Base-by-base conservation (phyloP, 2,888 invertebrate species). In the Dioctria rufipes region DNA sequence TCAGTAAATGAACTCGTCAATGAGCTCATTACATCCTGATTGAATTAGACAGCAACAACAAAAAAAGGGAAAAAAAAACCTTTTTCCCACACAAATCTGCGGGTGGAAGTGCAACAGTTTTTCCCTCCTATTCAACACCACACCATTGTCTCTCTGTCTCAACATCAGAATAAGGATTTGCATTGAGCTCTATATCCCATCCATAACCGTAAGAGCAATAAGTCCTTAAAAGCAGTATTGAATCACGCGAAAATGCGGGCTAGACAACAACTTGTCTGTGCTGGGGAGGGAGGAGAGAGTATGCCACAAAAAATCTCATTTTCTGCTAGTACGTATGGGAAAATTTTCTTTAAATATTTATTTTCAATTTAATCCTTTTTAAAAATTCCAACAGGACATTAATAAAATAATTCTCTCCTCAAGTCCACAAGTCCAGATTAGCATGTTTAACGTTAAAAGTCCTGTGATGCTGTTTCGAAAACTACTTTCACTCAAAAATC, bases 101-200 rank as follows among this genome's bases (percentile, higher is more conserved):
- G 78, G 78, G 78, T 78, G 78, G 78, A 78, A 78, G 54, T 66
- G 65, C 65, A 78, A 78, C 65, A 78, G 78, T 78, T 78, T 78
- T 54, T 65, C 51, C 43, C 11, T 49, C 40, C 46, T 40, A 13
- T 73, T 40, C 42, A 13, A 49, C 51, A 43, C 11, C 66, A 66
- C 4, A 8, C 66, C 8, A 54, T 54, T 11, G 54, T 54, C 54
- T 54, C 54, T 54, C 58, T 40, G 58, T 40, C 54, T 39, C 58
- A 58, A 6, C 11, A 25, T 9, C 51, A 51, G 51, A 51, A 9
- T 11, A 42, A 73, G 73, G 73, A 73, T 73, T 73, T 73, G 73
- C 73, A 73, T 73, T 40, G 42, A 73, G n/a, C 39, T 5, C 66
- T 43, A 66, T n/a, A 60, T 54, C 54, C 11, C 9, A 5, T 46